A percentile compares a stretch with the other conserved stretches of the same genome.
These are phyloP conservation scores for Gibbula magus DNA, from an alignment of 2,888 invertebrate genomes.

Conservation along the genomic window DNA sequence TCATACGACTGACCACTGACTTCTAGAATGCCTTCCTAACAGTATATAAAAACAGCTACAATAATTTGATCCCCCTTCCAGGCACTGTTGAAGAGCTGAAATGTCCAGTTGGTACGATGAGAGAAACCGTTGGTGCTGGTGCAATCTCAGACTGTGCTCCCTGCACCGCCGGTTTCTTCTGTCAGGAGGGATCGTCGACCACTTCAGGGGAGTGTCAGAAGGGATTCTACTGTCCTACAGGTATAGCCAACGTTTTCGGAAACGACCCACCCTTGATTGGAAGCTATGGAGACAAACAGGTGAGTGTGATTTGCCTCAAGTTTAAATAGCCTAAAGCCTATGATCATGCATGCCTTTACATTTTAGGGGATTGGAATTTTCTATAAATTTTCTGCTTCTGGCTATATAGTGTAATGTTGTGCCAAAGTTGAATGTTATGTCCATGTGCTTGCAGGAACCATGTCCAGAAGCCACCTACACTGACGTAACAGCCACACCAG, in stretches of 20 bases:
- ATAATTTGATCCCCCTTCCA: too few relatives aligned
- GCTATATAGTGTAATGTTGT: too few relatives aligned
- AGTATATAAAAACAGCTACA: too few relatives aligned
- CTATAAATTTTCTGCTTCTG: too few relatives aligned
- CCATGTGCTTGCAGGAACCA: constrained; percentile 51
- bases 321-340: too few relatives aligned
- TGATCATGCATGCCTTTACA: too few relatives aligned
- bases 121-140: constrained; percentile 56
- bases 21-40: too few relatives aligned
- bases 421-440: not conserved
- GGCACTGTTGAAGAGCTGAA: constrained; percentile 69
- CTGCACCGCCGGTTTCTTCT: constrained; percentile 70
- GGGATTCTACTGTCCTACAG: constrained; percentile 72
- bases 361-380: too few relatives aligned
- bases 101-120: constrained; percentile 71
- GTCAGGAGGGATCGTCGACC: constrained; percentile 60
- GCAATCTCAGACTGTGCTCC: constrained; percentile 66
- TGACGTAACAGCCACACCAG: constrained; percentile 61
- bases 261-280: constrained; percentile 64
- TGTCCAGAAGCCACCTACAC: constrained; percentile 72
- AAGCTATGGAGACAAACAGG: constrained; percentile 68
- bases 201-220: constrained; percentile 60
- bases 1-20: not conserved
- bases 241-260: constrained; percentile 66
- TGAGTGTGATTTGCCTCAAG: constrained; percentile 32